phyloP scores from a whole-genome alignment of 2,797 vertebrate genomes.

The Premnoplex brunnescens region DNA sequence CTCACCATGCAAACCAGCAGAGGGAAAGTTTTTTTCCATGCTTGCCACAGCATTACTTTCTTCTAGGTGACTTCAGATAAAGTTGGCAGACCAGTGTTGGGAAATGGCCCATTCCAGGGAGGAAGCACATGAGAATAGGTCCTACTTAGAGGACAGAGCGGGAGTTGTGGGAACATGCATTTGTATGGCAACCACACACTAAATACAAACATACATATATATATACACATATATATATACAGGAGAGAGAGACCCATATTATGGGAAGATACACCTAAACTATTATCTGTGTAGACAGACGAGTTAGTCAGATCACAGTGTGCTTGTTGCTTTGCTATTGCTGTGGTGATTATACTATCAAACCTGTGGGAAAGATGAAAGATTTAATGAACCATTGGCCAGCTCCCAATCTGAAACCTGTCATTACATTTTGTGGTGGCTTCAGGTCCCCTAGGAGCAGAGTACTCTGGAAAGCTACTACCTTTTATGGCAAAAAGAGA shows the following conservation, averaged over 20 bases:
- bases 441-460: neutral
- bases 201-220: neutral
- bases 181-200: fast-evolving
- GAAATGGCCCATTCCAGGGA: neutral
- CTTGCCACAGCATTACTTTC: neutral
- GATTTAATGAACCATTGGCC: neutral
- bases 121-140: neutral
- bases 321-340: neutral
- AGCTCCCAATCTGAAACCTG: neutral
- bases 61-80: neutral
- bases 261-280: neutral
- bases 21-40: neutral
- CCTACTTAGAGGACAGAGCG: neutral
- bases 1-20: neutral
- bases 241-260: neutral
- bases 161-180: neutral
- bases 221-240: neutral
- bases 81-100: fast-evolving
- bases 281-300: neutral
- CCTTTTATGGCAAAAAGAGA: neutral
- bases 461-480: neutral
- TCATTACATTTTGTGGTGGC: neutral
- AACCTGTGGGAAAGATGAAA: neutral
- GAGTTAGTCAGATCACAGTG: neutral
- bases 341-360: neutral